Evolutionary conservation across 2,797 vertebrate species (phyloP).

Genomic region (Falco peregrinus): DNA sequence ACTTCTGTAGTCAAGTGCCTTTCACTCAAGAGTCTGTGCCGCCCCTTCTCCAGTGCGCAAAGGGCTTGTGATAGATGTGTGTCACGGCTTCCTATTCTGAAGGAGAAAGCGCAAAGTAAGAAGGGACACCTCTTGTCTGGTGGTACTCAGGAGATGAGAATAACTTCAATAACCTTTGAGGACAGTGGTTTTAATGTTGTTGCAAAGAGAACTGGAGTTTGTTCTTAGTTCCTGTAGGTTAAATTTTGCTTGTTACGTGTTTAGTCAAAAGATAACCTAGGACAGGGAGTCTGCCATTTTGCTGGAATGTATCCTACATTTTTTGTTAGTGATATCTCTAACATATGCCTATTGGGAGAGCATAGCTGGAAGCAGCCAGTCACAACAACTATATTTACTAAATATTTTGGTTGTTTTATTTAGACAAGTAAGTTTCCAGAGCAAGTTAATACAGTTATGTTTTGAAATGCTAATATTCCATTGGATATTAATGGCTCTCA

Average conservation of each 20-base stretch:
- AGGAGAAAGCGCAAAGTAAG: not conserved
- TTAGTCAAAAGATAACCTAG: not conserved
- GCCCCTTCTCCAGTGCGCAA: too few species aligned
- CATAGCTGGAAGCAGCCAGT: not conserved
- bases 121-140: not conserved
- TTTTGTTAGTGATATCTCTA: not conserved
- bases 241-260: not conserved
- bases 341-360: too few species aligned
- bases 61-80: not conserved
- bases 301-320: not conserved
- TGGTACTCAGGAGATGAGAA: not conserved
- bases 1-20: not conserved
- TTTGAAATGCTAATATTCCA: not conserved
- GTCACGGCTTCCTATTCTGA: not conserved
- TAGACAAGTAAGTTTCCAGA: not conserved
- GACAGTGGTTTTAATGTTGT: not conserved
- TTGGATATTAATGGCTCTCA: not conserved
- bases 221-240: not conserved
- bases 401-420: not conserved
- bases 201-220: not conserved
- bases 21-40: not conserved
- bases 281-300: not conserved
- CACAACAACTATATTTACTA: not conserved
- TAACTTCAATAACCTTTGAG: not conserved
- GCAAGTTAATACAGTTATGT: not conserved